Base-by-base conservation (phyloP, 2,888 invertebrate species). In the Bugulina stolonifera region DNA sequence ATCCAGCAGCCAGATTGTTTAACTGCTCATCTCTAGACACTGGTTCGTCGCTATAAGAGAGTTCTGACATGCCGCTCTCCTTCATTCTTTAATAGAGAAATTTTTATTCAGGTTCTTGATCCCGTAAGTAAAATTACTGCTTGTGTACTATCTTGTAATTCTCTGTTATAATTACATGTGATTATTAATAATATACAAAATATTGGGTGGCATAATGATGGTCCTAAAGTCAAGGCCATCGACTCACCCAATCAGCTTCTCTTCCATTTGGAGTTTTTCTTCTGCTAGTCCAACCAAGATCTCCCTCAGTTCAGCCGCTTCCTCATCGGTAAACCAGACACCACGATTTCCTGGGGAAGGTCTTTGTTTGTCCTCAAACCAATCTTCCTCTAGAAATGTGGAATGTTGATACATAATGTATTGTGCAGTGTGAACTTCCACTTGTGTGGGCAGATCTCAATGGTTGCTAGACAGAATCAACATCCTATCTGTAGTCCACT, bases 291-390 rank as follows among this genome's bases (percentile, higher is more conserved):
- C 34, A 14, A 64, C 3, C 10, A 64, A 27, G 14, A 64, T 10
- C 10, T 34, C n/a, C n/a, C 27, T 64, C 5, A 64, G n/a, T 27
- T 64, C 64, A 10, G 25, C 5, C 5, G 64, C 64, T n/a, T 64
- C 64, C 3, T 27, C 32, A 29, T 22, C 64, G n/a, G 64, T 32
- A n/a, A 64, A 64, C 14, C 64, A 64, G 27, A 64, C 64, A 14
- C 64, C 64, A 10, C 32, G 32, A 32, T 43, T 43, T 43, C 18
- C 43, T 43, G 10, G 43, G 43, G 18, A 43, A 43, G 43, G 43
- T 43, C 18, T 5, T 43, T 43, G 43, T 18, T 43, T 18, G 18
- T 18, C 18, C 18, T 43, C 43, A 43, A 10, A 43, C 43, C 43
- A 43, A 18, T 43, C 18, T 43, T 5, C 10, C 18, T 43, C 43